Evolutionary conservation across 2,888 invertebrate genomes (phyloP), one percentile per base, ranked within the genome.

Genomic region (Cheilosia vulpina): DNA sequence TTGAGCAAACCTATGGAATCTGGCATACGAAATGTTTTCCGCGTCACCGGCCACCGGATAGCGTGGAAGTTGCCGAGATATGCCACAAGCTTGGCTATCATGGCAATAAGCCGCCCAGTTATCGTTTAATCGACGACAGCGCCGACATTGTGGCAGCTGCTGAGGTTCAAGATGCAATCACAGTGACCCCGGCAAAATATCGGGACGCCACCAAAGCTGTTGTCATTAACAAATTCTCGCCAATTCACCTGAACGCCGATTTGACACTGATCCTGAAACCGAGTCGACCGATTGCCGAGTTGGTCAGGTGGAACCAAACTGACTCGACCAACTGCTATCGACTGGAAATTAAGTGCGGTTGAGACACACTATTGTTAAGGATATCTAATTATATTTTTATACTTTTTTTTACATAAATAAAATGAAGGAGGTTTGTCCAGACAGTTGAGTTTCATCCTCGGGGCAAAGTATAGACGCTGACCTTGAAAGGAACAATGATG

Each of bases 11-110:
- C 0, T 94, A 94, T 85, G 96, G 96, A 15, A 92, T 95, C 9
- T 96, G 96, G 96, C 94, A 95, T 87, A 93, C 95, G 0, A 95
- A 95, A 89, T 96, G 96, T 89, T 95, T 94, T 87, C 90, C 94
- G 15, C 93, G 93, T 60, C 90, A 91, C 53, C 92, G 92, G 9
- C 94, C 94, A 0, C 94, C 93, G 57, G 87, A 89, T 87, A 90
- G 91, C 0, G 93, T 94, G 66, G 94, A 94, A 88, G 89, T 92
- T 31, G 88, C 88, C 2, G 91, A 93, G 15, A 94, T 96, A 83
- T 96, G 96, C 90, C 90, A 92, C 38, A 92, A 93, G 79, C 90
- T 96, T 15, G 95, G 95, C 9, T 96, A 94, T 88, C 90, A 92
- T 82, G 93, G 93, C 21, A 94, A 88, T 60, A 84, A 89, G 0